These are phyloP conservation scores for Caenorhabditis virilis DNA, from an alignment of 2,888 invertebrate genomes.

Conservation along the genomic window DNA sequence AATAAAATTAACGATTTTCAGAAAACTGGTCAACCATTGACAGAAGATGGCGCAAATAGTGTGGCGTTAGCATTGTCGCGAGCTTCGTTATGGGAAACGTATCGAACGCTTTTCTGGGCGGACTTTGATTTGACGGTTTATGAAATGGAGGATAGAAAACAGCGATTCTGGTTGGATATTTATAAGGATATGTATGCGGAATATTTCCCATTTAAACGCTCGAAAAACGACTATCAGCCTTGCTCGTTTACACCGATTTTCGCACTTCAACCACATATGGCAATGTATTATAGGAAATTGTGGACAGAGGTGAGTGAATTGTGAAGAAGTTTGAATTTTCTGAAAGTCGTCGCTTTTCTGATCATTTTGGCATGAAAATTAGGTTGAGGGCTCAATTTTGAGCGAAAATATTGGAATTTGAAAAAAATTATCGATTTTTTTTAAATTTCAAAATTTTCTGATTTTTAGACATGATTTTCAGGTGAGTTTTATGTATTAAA, in stretches of 20 bases:
- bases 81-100: constrained; percentile 64
- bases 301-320: constrained; percentile 47
- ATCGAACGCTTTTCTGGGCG: constrained; percentile 66
- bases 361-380: not conserved
- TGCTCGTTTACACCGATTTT: constrained; percentile 85
- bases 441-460: not conserved
- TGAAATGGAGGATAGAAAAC: constrained; percentile 68
- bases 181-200: constrained; percentile 81
- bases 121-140: constrained; percentile 64
- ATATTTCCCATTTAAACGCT: constrained; percentile 79
- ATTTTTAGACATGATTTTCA: too few relatives aligned
- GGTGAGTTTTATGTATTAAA: too few relatives aligned
- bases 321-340: too few relatives aligned
- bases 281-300: constrained; percentile 66
- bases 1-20: constrained; percentile 14
- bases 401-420: too few relatives aligned
- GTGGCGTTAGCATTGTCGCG: constrained; percentile 58
- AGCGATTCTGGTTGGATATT: constrained; percentile 83
- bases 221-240: constrained; percentile 79
- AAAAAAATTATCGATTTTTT: constrained; percentile 1
- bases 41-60: constrained; percentile 51
- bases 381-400: too few relatives aligned
- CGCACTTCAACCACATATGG: constrained; percentile 73
- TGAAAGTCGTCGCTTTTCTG: too few relatives aligned
- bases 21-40: constrained; percentile 51